Evolutionary conservation across 1,140 invertebrate genomes (phyloP).

Genomic region (Asobara japonica): DNA sequence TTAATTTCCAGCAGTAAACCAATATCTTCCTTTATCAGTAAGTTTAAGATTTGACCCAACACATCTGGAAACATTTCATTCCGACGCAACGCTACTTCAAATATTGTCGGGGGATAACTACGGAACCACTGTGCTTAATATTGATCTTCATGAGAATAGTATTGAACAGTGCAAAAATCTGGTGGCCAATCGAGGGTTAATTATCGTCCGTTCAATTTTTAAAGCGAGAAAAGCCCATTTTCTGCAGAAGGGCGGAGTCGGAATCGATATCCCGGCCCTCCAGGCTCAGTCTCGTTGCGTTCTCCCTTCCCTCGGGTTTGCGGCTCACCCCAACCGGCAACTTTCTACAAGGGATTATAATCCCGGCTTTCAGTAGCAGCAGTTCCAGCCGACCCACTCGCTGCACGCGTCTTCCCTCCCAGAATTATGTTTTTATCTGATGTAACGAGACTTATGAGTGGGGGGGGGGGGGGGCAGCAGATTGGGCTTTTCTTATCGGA

Average conservation of each 20-base stretch:
- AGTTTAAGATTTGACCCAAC: too few relatives aligned
- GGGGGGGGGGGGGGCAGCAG: too few relatives aligned
- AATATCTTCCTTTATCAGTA: too few relatives aligned
- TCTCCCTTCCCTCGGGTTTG: not conserved
- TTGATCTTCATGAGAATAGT: too few relatives aligned
- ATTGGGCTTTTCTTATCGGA: too few relatives aligned
- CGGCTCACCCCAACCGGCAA: not conserved
- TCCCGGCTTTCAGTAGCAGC: not conserved
- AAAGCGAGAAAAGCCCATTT: not conserved
- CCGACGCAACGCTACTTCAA: too few relatives aligned
- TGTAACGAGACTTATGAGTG: not conserved
- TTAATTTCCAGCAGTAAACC: too few relatives aligned
- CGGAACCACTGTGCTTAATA: too few relatives aligned
- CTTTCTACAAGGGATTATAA: slow-evolving; percentile 12
- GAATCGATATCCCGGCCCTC: slow-evolving; percentile 30
- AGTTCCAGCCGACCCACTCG: not conserved
- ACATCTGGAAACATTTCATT: too few relatives aligned
- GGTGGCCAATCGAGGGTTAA: too few relatives aligned
- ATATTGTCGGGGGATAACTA: too few relatives aligned
- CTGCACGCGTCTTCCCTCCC: not conserved
- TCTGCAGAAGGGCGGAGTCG: slow-evolving; percentile 7
- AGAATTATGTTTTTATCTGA: slow-evolving; percentile 13
- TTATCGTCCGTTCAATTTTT: not conserved
- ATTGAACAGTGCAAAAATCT: too few relatives aligned
- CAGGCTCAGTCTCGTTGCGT: slow-evolving; percentile 20